Percentiles rank a stretch among this genome's conserved stretches.
These are phyloP conservation scores for Agrotis clavis DNA, from an alignment of 2,888 invertebrate genomes.

Conservation along the genomic window DNA sequence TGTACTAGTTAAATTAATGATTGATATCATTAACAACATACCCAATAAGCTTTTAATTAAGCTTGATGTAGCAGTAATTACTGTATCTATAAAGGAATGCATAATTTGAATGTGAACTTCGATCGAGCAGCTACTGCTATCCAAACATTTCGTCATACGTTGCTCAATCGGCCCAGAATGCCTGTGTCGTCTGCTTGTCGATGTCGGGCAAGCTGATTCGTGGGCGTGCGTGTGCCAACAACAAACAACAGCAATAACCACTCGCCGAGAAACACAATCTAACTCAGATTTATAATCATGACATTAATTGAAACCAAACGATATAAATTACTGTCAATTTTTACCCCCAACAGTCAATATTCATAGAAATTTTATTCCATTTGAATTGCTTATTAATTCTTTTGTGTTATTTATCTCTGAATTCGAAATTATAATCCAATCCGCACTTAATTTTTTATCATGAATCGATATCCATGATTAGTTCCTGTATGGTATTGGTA, in stretches of 20 bases:
- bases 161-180: slow-evolving; percentile 84
- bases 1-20: slow-evolving; percentile 13
- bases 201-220: slow-evolving; percentile 59
- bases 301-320: slow-evolving; percentile 18
- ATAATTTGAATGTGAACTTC: slow-evolving; percentile 58
- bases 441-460: slow-evolving; percentile 61
- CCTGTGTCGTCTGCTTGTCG: slow-evolving; percentile 74
- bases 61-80: not conserved
- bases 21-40: slow-evolving; percentile 12
- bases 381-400: slow-evolving; percentile 35
- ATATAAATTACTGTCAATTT: slow-evolving; percentile 29
- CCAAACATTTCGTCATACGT: slow-evolving; percentile 74
- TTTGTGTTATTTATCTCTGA: slow-evolving; percentile 51
- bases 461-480: slow-evolving; percentile 64
- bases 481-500: slow-evolving; percentile 77
- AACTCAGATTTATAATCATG: slow-evolving; percentile 21
- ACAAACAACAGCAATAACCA: slow-evolving; percentile 53
- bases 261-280: slow-evolving; percentile 15
- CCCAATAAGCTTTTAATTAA: not conserved
- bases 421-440: slow-evolving; percentile 66
- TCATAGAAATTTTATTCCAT: slow-evolving; percentile 48
- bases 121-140: slow-evolving; percentile 56
- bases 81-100: slow-evolving; percentile 1
- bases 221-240: slow-evolving; percentile 72
- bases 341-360: slow-evolving; percentile 49